Evolutionary conservation across 2,113 vertebrate genomes (phyloP).

Genomic region (Formicarius rufipectus): DNA sequence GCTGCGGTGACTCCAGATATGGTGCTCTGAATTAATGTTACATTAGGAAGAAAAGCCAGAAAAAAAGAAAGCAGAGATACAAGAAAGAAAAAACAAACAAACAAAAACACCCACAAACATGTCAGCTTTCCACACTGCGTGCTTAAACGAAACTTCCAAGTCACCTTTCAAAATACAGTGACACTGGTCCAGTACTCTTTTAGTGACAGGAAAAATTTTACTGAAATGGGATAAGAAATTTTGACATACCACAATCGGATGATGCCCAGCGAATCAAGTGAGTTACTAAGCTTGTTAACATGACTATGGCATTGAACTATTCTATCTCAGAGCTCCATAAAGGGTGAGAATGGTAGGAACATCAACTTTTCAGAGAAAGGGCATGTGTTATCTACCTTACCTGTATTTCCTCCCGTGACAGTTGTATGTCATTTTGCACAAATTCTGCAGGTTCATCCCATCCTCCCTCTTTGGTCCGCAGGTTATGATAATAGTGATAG

Average conservation of each 20-base stretch:
- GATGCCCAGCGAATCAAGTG: background rate
- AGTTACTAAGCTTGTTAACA: background rate
- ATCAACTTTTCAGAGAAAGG: background rate
- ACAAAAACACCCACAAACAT: too few species aligned
- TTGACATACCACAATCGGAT: background rate
- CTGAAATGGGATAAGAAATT: background rate
- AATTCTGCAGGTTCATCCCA: conserved; percentile 90
- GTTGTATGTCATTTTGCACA: conserved; percentile 84
- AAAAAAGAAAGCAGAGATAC: background rate
- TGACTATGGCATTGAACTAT: background rate
- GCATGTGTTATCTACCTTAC: conserved; percentile 51
- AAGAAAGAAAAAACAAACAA: background rate
- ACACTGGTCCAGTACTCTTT: background rate
- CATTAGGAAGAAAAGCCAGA: background rate
- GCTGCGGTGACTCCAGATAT: conserved; percentile 93
- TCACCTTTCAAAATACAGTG: background rate
- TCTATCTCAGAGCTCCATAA: background rate
- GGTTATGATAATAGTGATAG: conserved; percentile 92
- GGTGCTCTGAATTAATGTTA: conserved; percentile 69
- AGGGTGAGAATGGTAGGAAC: background rate
- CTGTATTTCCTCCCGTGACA: conserved; percentile 96
- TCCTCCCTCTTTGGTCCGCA: conserved; percentile 81
- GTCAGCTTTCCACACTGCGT: background rate
- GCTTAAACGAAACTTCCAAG: background rate
- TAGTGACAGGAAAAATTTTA: background rate